A percentile compares a stretch with the other conserved stretches of the same genome.
These are phyloP conservation scores for Miltochrista miniata DNA, from an alignment of 2,888 invertebrate genomes.

Conservation along the genomic window DNA sequence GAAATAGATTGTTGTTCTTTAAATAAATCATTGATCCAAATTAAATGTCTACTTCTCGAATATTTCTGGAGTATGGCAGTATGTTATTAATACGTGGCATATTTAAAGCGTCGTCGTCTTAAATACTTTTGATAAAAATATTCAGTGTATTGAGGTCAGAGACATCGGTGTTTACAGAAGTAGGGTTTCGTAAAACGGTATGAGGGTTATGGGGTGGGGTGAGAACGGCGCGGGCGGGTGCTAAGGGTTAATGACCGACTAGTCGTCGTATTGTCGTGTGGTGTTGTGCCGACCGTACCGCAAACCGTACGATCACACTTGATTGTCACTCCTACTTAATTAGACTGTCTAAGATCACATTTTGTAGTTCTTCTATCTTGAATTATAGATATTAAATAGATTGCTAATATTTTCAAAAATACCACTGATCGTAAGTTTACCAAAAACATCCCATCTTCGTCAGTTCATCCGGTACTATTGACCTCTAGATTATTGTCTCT, in stretches of 20 bases:
- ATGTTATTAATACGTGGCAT: conserved; percentile 4
- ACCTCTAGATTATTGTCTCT: conserved; percentile 40
- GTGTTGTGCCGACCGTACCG: conserved; percentile 30
- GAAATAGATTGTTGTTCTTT: too few species aligned
- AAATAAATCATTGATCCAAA: too few species aligned
- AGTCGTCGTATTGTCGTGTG: conserved; percentile 45
- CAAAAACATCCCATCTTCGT: conserved; percentile 18
- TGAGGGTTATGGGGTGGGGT: conserved; percentile 46
- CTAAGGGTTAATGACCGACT: conserved; percentile 58
- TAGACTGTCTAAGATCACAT: conserved; percentile 33
- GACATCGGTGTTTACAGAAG: conserved; percentile 16
- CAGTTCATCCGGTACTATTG: conserved; percentile 48
- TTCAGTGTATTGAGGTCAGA: conserved; percentile 5
- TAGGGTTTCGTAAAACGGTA: conserved; percentile 21
- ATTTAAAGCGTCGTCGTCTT: background rate
- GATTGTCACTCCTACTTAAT: conserved; percentile 18
- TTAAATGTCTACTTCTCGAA: background rate
- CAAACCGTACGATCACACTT: conserved; percentile 6
- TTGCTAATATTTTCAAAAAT: conserved; percentile 21
- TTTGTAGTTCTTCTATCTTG: conserved; percentile 12
- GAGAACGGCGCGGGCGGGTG: conserved; percentile 39
- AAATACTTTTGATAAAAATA: background rate
- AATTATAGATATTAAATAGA: conserved; percentile 25
- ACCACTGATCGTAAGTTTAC: conserved; percentile 18
- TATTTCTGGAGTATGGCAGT: background rate